Percentiles rank a stretch among this genome's conserved stretches.
These are phyloP conservation scores for Miopithecus talapoin DNA, from an alignment of 2,797 vertebrate species.

Conservation along the genomic window DNA sequence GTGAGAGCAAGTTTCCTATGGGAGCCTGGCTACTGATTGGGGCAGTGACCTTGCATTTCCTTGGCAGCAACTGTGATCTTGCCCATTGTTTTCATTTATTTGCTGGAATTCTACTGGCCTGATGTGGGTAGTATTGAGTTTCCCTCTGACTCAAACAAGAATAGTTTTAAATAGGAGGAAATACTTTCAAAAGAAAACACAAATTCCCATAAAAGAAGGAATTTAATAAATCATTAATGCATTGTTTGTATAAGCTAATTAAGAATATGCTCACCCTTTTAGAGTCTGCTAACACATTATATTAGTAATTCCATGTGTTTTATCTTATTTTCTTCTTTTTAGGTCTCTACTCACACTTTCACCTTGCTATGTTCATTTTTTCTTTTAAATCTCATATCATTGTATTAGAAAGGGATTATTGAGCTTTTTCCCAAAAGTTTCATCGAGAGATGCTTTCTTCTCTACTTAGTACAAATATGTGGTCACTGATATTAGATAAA, in stretches of 20 bases:
- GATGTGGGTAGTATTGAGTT: not conserved
- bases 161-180: slow-evolving; percentile 66
- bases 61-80: slow-evolving; percentile 26
- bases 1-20: slow-evolving; percentile 30
- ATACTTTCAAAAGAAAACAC: slow-evolving; percentile 41
- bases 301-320: not conserved
- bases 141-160: slow-evolving; percentile 47
- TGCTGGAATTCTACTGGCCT: slow-evolving; percentile 28
- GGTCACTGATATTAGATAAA: not conserved
- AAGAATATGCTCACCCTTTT: not conserved
- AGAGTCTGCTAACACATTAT: not conserved
- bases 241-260: slow-evolving; percentile 30
- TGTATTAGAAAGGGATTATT: not conserved
- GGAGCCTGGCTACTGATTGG: not conserved
- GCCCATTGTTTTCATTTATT: slow-evolving; percentile 65
- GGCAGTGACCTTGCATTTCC: slow-evolving; percentile 55
- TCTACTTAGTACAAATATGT: not conserved
- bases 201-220: not conserved
- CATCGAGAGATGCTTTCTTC: not conserved
- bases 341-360: not conserved
- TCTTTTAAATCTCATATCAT: not conserved
- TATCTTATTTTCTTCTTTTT: not conserved
- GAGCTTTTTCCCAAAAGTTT: not conserved
- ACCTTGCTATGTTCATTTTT: not conserved
- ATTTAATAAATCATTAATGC: slow-evolving; percentile 43